phyloP scores from a whole-genome alignment of 2,888 invertebrate genomes.

The Ochropleura leucogaster region DNA sequence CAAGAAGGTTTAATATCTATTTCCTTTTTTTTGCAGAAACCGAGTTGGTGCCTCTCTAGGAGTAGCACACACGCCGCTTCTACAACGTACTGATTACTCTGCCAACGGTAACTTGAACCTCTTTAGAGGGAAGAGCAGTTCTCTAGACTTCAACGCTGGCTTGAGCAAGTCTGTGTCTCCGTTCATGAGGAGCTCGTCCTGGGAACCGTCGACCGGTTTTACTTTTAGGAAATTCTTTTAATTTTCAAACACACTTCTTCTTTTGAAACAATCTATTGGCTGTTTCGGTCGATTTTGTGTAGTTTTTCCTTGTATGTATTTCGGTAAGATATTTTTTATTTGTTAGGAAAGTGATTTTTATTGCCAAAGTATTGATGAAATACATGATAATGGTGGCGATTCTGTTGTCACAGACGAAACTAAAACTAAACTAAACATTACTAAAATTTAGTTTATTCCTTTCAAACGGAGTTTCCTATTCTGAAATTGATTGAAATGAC shows the following conservation, averaged over 20 bases:
- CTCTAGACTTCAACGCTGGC: constrained; percentile 77
- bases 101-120: constrained; percentile 74
- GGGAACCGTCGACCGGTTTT: constrained; percentile 71
- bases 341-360: not conserved
- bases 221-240: constrained; percentile 69
- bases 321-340: not conserved
- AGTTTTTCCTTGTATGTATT: not conserved
- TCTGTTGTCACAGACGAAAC: no score
- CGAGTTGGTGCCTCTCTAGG: constrained; percentile 71
- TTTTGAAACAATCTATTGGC: not conserved
- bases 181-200: constrained; percentile 67
- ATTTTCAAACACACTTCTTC: not conserved
- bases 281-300: not conserved
- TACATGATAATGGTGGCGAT: not conserved
- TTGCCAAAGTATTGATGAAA: constrained; percentile 39
- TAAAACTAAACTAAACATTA: no score
- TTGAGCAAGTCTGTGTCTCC: constrained; percentile 72
- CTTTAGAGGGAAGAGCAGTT: constrained; percentile 63
- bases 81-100: constrained; percentile 74
- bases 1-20: not conserved
- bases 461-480: no score
- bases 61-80: constrained; percentile 68
- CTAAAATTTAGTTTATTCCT: no score
- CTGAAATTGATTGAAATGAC: no score
- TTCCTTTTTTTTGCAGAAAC: constrained; percentile 61